Conservation (phyloP, 2,888 invertebrate genomes). For the Mimas tiliae region DNA sequence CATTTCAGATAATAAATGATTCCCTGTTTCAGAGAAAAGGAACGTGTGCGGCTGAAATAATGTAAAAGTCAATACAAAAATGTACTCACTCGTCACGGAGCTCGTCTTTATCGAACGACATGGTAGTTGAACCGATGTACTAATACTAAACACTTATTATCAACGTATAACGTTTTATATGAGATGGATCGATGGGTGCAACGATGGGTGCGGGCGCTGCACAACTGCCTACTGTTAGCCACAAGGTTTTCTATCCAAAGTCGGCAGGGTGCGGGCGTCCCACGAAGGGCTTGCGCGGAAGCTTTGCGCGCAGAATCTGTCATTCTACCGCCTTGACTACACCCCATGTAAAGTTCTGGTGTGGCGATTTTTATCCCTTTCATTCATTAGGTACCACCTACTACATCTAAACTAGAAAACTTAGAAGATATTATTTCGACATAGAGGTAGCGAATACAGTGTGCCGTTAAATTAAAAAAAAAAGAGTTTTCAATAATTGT, state of each 20-base stretch:
- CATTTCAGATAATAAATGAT: constrained; percentile 26
- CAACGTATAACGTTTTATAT: constrained; percentile 29
- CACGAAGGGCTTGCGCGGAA: constrained; percentile 54
- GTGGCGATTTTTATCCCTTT: not conserved
- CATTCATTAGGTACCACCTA: not conserved
- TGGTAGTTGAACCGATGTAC: constrained; percentile 50
- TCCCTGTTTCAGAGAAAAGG: constrained; percentile 26
- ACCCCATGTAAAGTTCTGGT: not conserved
- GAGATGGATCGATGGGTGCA: constrained; percentile 66
- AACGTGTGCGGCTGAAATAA: not conserved
- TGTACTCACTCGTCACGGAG: constrained; percentile 89
- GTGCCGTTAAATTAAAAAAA: too few species aligned
- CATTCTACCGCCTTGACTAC: not conserved
- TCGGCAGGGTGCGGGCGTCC: constrained; percentile 60
- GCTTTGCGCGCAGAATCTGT: constrained; percentile 21
- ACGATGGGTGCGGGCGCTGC: constrained; percentile 56
- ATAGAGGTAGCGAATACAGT: too few species aligned
- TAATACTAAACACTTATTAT: constrained; percentile 48
- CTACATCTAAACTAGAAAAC: not conserved
- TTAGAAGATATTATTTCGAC: too few species aligned
- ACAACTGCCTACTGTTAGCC: constrained; percentile 58
- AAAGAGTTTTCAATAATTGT: too few species aligned
- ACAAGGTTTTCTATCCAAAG: constrained; percentile 60
- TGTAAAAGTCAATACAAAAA: not conserved
- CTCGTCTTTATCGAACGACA: constrained; percentile 88